These are phyloP conservation scores for Microcebus griseorufus DNA, from an alignment of 2,113 vertebrate genomes.

Conservation along the genomic window DNA sequence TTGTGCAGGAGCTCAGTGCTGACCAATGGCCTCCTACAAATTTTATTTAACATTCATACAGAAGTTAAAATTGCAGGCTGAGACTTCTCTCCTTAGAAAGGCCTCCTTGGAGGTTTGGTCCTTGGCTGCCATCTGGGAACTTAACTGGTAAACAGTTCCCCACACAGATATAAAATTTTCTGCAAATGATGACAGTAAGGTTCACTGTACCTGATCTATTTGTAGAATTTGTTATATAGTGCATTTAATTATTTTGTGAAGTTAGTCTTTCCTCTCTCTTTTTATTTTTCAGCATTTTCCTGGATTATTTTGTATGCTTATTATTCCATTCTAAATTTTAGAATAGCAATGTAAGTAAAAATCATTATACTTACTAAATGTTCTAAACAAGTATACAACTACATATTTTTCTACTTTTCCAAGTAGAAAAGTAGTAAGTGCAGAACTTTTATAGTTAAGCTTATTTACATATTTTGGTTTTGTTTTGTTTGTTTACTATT, in stretches of 20 bases:
- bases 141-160: background rate
- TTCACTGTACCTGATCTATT: background rate
- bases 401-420: background rate
- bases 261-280: background rate
- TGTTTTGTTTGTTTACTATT: background rate
- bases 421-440: background rate
- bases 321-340: background rate
- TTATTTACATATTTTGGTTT: background rate
- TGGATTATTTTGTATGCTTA: background rate
- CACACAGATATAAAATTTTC: background rate
- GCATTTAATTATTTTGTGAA: background rate
- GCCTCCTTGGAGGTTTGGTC: background rate
- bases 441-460: background rate
- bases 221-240: background rate
- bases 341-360: background rate
- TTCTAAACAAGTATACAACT: background rate
- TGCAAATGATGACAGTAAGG: background rate
- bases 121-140: background rate
- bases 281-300: slow-evolving; percentile 22
- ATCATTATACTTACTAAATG: background rate
- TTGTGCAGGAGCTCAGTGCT: background rate
- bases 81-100: background rate
- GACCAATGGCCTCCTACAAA: background rate
- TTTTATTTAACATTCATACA: background rate
- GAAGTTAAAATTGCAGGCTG: background rate